Percentiles rank a stretch among this genome's conserved stretches.
These are phyloP conservation scores for Pedionomus torquatus DNA, from an alignment of 2,113 vertebrate species.

Conservation along the genomic window DNA sequence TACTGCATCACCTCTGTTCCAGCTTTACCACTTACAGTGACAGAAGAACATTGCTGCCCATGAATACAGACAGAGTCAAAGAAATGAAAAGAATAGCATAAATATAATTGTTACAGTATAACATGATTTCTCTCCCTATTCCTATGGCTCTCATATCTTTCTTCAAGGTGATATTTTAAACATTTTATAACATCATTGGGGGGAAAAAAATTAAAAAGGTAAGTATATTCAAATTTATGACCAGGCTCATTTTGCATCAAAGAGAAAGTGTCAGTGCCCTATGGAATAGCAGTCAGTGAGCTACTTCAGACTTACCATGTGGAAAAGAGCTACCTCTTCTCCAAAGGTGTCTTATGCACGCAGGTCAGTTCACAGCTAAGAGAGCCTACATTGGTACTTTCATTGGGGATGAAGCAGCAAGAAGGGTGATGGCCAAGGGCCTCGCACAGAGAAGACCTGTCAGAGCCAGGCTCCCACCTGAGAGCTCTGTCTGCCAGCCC, in stretches of 20 bases:
- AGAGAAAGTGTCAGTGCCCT: neutral
- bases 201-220: neutral
- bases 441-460: neutral
- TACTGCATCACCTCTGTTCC: neutral
- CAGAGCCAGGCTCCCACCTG: neutral
- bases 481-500: neutral
- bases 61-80: neutral
- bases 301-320: too few species aligned
- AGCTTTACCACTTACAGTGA: neutral
- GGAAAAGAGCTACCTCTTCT: neutral
- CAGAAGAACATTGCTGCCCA: neutral
- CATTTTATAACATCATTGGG: neutral
- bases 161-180: neutral
- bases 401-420: neutral
- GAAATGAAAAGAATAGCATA: neutral
- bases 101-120: neutral
- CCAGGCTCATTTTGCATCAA: neutral
- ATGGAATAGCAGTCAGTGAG: neutral
- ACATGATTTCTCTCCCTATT: neutral
- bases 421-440: fast-evolving
- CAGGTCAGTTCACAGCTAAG: neutral
- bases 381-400: fast-evolving
- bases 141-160: neutral
- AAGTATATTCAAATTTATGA: neutral
- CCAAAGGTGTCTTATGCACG: fast-evolving